Conservation (phyloP, 2,113 vertebrate genomes). For the Alouatta palliata region DNA sequence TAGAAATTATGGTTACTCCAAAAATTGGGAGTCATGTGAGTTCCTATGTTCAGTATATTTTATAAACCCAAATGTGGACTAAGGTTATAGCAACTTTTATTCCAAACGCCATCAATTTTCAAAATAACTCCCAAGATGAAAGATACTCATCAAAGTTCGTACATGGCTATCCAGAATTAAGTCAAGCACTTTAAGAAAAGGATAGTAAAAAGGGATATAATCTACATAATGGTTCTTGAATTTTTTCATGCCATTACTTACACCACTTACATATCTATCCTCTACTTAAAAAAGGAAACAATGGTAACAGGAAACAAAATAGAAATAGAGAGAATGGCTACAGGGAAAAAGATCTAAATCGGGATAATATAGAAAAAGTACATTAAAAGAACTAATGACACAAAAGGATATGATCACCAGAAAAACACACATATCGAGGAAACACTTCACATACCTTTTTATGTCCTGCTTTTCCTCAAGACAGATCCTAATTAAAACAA, state of each 20-base stretch:
- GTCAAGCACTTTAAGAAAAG: background rate
- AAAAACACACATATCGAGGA: background rate
- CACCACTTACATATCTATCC: background rate
- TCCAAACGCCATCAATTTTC: slow-evolving; percentile 43
- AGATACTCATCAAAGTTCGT: background rate
- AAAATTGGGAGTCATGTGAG: background rate
- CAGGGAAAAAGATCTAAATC: background rate
- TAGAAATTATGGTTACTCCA: slow-evolving; percentile 9
- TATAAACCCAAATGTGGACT: slow-evolving; percentile 19
- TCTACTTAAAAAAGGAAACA: background rate
- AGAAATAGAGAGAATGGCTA: background rate
- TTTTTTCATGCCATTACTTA: background rate
- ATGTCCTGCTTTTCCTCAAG: background rate
- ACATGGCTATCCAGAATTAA: slow-evolving; percentile 14
- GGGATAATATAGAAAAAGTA: background rate
- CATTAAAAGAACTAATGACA: background rate
- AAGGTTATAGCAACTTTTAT: background rate
- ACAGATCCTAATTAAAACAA: background rate
- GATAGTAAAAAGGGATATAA: background rate
- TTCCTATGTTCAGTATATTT: background rate
- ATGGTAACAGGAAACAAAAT: background rate
- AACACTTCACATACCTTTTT: background rate
- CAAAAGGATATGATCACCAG: background rate
- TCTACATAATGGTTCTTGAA: background rate
- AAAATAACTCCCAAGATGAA: slow-evolving; percentile 28